Conservation (phyloP, 2,888 invertebrate species). For the Brenthis ino region DNA sequence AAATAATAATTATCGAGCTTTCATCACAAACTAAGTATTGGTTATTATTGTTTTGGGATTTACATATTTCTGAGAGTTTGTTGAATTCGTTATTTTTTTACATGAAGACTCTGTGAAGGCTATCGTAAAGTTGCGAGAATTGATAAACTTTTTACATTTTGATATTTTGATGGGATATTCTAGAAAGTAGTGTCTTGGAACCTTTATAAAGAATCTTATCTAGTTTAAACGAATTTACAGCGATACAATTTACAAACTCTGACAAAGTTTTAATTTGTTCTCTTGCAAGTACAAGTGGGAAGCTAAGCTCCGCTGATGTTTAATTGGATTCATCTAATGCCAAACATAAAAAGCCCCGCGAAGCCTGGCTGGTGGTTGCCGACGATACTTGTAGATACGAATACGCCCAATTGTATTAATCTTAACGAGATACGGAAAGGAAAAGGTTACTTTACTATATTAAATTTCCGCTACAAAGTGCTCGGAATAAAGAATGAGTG, state of each 20-base stretch:
- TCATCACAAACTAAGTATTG: too few species aligned
- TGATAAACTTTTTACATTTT: too few species aligned
- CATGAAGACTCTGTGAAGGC: too few species aligned
- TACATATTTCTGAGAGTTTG: too few species aligned
- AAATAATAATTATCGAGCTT: too few species aligned
- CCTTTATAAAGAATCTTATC: too few species aligned
- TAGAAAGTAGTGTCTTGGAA: too few species aligned
- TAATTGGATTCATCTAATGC: not conserved
- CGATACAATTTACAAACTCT: not conserved
- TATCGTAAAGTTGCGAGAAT: too few species aligned
- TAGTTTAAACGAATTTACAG: too few species aligned
- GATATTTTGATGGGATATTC: too few species aligned
- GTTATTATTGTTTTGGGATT: too few species aligned
- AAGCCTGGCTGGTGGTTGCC: not conserved
- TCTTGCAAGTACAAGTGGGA: not conserved
- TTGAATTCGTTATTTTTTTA: too few species aligned
- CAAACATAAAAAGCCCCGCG: conserved; percentile 1
- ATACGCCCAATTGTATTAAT: conserved; percentile 15
- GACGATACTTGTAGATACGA: not conserved
- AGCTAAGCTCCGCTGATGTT: not conserved
- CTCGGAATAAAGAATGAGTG: conserved; percentile 12
- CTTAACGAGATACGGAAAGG: conserved; percentile 11
- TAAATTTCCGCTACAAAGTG: conserved; percentile 12
- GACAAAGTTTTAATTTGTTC: not conserved
- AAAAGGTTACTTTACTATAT: conserved; percentile 19